Percentiles rank a stretch among this genome's conserved stretches.
phyloP scores from a whole-genome alignment of 2,113 vertebrate genomes.

The Cynocephalus volans region DNA sequence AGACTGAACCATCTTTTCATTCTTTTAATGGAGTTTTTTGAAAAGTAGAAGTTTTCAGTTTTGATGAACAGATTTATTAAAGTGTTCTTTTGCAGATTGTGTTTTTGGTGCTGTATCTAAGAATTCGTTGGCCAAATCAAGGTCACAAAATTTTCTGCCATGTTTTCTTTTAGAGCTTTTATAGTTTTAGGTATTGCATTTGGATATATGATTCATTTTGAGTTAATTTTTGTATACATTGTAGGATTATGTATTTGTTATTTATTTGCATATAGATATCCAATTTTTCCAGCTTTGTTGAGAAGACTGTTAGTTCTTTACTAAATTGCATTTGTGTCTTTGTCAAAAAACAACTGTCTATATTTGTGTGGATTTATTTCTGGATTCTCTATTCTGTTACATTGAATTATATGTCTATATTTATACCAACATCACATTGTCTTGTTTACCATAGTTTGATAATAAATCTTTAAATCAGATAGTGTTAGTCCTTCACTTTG shows the following conservation, averaged over 20 bases:
- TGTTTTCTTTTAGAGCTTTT: not conserved
- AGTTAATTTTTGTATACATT: not conserved
- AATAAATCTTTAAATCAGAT: not conserved
- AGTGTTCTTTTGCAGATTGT: not conserved
- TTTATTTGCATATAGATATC: not conserved
- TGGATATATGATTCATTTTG: conserved; percentile 47
- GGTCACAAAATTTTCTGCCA: not conserved
- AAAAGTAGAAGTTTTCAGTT: not conserved
- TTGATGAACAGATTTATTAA: not conserved
- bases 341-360: not conserved
- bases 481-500: not conserved
- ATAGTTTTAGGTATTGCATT: conserved; percentile 25
- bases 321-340: not conserved
- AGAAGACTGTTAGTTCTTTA: not conserved
- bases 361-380: not conserved
- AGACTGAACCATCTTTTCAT: conserved; percentile 22
- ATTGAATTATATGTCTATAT: not conserved
- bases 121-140: not conserved
- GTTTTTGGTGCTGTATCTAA: not conserved
- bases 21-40: conserved; percentile 23
- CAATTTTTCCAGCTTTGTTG: not conserved
- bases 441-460: not conserved
- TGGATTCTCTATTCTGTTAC: not conserved
- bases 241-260: not conserved
- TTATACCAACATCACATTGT: not conserved